phyloP scores from a whole-genome alignment of 2,888 invertebrate species.

The Cacoxenus indagator region DNA sequence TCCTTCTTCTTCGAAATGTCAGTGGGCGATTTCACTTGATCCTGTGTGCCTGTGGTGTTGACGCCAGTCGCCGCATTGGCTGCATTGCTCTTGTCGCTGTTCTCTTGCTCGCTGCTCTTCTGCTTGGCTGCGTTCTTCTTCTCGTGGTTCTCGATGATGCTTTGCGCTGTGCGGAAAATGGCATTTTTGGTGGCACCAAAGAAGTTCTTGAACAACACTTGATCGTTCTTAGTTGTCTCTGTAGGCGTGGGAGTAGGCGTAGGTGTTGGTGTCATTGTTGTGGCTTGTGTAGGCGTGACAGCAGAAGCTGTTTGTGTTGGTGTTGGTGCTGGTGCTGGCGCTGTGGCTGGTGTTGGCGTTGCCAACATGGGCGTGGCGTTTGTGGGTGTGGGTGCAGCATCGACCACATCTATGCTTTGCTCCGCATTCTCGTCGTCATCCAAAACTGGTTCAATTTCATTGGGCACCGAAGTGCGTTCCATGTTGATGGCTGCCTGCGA shows the following conservation, averaged over 20 bases:
- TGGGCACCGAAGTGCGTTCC: constrained; percentile 43
- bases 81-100: constrained; percentile 22
- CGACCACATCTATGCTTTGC: background rate
- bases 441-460: constrained; percentile 42
- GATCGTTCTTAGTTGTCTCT: constrained; percentile 66
- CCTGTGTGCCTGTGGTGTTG: constrained; percentile 30
- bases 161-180: constrained; percentile 71
- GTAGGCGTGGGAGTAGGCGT: constrained; percentile 46
- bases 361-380: constrained; percentile 14
- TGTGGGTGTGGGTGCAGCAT: constrained; percentile 8
- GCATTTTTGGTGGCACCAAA: constrained; percentile 71
- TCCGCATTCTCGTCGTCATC: constrained; percentile 30
- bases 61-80: background rate
- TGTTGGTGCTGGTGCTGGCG: constrained; percentile 20
- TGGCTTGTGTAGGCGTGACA: constrained; percentile 29
- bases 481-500: constrained; percentile 58
- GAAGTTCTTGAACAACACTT: constrained; percentile 70
- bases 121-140: constrained; percentile 70
- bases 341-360: constrained; percentile 34
- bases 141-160: constrained; percentile 71
- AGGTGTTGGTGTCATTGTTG: no score
- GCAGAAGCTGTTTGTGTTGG: constrained; percentile 35
- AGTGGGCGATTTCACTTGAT: constrained; percentile 67
- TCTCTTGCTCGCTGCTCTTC: constrained; percentile 42
- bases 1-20: constrained; percentile 70